Conservation (phyloP, 2,113 vertebrate genomes). For the Xiphophorus maculatus region DNA sequence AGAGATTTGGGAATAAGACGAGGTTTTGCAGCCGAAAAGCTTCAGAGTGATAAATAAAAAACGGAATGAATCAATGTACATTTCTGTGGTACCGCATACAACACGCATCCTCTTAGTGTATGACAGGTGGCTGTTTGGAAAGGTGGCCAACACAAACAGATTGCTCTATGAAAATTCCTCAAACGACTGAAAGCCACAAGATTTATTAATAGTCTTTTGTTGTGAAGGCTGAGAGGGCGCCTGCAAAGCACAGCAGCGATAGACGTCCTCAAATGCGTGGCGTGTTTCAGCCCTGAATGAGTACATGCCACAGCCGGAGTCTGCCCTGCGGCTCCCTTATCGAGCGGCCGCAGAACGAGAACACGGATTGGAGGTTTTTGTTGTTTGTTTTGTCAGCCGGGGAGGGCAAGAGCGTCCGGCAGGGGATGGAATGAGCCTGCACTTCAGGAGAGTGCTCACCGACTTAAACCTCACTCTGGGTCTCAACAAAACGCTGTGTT, state of each 20-base stretch:
- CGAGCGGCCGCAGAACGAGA: background rate
- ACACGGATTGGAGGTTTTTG: conserved; percentile 4
- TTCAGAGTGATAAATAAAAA: too few relatives aligned
- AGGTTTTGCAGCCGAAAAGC: too few relatives aligned
- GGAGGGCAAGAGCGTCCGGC: conserved; percentile 13
- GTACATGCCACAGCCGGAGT: background rate
- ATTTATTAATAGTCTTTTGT: background rate
- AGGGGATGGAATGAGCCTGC: conserved; percentile 27
- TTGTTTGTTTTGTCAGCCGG: conserved; percentile 22
- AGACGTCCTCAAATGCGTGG: background rate
- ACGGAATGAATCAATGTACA: too few relatives aligned
- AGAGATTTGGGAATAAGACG: too few relatives aligned
- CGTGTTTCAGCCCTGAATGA: conserved; percentile 14
- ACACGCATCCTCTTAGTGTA: too few relatives aligned
- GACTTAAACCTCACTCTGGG: conserved; percentile 12
- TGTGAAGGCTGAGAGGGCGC: background rate
- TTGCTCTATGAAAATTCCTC: too few relatives aligned
- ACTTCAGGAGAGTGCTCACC: background rate
- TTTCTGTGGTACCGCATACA: too few relatives aligned
- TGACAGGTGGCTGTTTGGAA: too few relatives aligned
- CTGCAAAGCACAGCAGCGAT: background rate
- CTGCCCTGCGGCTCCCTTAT: background rate
- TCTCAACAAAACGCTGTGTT: background rate
- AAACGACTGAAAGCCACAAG: background rate
- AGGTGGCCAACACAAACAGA: too few relatives aligned